phyloP scores from a whole-genome alignment of 2,797 vertebrate species.

The Halcyon smyrnensis region DNA sequence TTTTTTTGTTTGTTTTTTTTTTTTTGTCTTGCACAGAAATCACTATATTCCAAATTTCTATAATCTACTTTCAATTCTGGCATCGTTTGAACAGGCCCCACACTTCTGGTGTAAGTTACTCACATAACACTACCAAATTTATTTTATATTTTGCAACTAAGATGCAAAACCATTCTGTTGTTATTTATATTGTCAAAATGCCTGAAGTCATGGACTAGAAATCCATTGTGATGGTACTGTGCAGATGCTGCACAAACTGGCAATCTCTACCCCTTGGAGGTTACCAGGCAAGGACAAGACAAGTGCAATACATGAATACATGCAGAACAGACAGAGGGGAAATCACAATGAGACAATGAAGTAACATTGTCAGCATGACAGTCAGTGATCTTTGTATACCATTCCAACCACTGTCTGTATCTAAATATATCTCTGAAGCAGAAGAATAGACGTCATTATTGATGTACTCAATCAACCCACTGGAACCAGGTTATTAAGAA shows the following conservation, averaged over 20 bases:
- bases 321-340: background rate
- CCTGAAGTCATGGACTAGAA: background rate
- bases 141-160: background rate
- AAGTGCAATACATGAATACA: constrained; percentile 37
- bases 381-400: constrained; percentile 3
- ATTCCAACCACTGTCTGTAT: background rate
- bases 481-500: background rate
- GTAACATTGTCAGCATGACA: background rate
- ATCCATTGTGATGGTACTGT: background rate
- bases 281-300: constrained; percentile 42
- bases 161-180: background rate
- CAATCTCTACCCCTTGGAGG: background rate
- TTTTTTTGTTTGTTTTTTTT: background rate
- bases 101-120: background rate
- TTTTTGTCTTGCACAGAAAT: background rate
- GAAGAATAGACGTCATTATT: background rate
- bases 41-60: background rate
- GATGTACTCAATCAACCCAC: background rate
- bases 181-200: background rate
- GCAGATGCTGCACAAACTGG: constrained; percentile 11
- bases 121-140: background rate
- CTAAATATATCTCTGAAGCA: background rate
- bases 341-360: constrained; percentile 37
- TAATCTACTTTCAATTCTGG: background rate
- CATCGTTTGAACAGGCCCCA: background rate